phyloP scores from a whole-genome alignment of 2,888 invertebrate genomes.

The Spisula subtruncata region DNA sequence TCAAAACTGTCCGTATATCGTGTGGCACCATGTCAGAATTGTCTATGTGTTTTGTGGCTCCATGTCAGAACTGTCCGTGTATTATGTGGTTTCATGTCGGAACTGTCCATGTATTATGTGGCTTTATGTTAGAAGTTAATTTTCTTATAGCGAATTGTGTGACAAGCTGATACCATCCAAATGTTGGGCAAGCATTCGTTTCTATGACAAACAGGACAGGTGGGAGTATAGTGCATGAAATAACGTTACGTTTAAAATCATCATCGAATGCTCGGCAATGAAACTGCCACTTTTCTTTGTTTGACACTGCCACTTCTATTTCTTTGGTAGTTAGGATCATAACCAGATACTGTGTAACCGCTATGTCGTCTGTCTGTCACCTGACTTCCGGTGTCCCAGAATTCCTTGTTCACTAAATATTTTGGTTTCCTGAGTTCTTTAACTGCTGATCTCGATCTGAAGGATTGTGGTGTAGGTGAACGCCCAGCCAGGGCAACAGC shows the following conservation, averaged over 20 bases:
- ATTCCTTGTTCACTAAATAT: slow-evolving; percentile 48
- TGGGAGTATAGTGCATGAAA: too few species aligned
- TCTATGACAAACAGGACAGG: too few species aligned
- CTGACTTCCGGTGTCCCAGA: slow-evolving; percentile 54
- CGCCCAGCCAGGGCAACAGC: slow-evolving; percentile 39
- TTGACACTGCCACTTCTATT: background rate
- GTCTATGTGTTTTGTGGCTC: too few species aligned
- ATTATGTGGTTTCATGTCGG: too few species aligned
- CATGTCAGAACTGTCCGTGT: too few species aligned
- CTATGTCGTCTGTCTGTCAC: slow-evolving; percentile 32
- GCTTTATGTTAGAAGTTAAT: too few species aligned
- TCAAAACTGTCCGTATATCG: too few species aligned
- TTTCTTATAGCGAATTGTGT: too few species aligned
- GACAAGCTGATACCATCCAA: too few species aligned
- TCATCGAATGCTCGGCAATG: slow-evolving; percentile 30
- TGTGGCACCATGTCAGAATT: too few species aligned
- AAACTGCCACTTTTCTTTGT: slow-evolving; percentile 2
- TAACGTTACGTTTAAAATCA: background rate
- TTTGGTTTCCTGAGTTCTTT: slow-evolving; percentile 39
- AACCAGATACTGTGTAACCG: slow-evolving; percentile 39
- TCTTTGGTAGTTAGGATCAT: slow-evolving; percentile 24
- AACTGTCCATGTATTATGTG: too few species aligned
- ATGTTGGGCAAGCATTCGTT: too few species aligned
- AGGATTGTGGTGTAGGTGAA: slow-evolving; percentile 37
- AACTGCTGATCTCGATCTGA: slow-evolving; percentile 23